Conservation (phyloP, 2,113 vertebrate species). For the Steatornis caripensis region DNA sequence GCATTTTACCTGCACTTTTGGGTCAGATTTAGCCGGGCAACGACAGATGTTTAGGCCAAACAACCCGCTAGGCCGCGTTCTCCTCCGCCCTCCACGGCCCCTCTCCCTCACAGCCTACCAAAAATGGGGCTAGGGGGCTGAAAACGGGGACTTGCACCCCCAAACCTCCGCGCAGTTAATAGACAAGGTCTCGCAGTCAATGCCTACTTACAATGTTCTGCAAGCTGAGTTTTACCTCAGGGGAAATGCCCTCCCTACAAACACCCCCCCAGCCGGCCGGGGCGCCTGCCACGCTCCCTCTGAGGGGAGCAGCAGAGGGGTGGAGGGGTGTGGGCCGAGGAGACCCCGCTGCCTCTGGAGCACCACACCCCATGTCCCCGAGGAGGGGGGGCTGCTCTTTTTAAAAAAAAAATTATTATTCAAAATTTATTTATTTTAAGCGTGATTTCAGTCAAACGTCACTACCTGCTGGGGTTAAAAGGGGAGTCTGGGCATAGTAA, state of each 20-base stretch:
- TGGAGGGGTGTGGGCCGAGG: rapidly evolving
- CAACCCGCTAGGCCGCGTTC: rapidly evolving
- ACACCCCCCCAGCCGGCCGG: rapidly evolving
- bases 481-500: no score
- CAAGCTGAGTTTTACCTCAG: not conserved
- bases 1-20: not conserved
- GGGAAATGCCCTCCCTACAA: not conserved
- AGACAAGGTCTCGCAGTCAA: rapidly evolving
- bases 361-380: rapidly evolving
- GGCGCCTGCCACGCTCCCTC: rapidly evolving
- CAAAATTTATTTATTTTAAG: not conserved
- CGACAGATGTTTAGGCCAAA: not conserved
- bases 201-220: not conserved
- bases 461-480: not conserved
- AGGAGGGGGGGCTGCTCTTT: no score
- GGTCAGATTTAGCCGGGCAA: rapidly evolving
- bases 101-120: rapidly evolving
- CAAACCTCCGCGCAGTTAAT: rapidly evolving
- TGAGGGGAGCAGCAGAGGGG: not conserved
- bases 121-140: not conserved
- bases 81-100: rapidly evolving
- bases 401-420: not conserved
- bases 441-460: not conserved
- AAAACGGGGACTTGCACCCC: rapidly evolving
- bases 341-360: not conserved